Conservation (phyloP, 2,888 invertebrate genomes). For the Plagodis dolabraria region DNA sequence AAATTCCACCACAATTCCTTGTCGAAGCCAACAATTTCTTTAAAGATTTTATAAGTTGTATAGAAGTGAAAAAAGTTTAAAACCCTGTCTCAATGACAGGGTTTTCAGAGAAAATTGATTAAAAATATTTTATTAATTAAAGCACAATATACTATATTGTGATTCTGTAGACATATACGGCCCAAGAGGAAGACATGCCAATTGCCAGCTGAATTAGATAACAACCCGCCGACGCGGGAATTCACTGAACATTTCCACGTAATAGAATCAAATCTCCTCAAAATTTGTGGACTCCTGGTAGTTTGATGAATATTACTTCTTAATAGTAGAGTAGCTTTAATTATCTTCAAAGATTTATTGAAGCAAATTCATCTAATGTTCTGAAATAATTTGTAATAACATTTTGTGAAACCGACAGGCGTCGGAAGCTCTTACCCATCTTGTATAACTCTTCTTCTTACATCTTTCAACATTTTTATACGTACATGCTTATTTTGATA, state of each 20-base stretch:
- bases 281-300: constrained; percentile 33
- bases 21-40: constrained; percentile 3
- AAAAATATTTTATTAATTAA: constrained; percentile 24
- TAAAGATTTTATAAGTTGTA: not conserved
- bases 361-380: not conserved
- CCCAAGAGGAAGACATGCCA: constrained; percentile 39
- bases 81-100: constrained; percentile 1
- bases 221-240: constrained; percentile 42
- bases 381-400: not conserved
- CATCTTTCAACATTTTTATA: too few species aligned
- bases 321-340: constrained; percentile 19
- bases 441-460: too few species aligned
- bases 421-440: too few species aligned
- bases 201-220: constrained; percentile 48
- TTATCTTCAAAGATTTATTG: constrained; percentile 14
- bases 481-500: too few species aligned
- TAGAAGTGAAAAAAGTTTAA: constrained; percentile 2
- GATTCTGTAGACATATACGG: constrained; percentile 44
- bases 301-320: constrained; percentile 22
- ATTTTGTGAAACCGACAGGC: not conserved
- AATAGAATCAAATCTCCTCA: constrained; percentile 41
- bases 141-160: constrained; percentile 39
- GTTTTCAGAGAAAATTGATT: constrained; percentile 1
- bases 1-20: not conserved
- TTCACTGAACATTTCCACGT: constrained; percentile 44